Conservation (phyloP, 2,113 vertebrate genomes). For the Cacatua alba region DNA sequence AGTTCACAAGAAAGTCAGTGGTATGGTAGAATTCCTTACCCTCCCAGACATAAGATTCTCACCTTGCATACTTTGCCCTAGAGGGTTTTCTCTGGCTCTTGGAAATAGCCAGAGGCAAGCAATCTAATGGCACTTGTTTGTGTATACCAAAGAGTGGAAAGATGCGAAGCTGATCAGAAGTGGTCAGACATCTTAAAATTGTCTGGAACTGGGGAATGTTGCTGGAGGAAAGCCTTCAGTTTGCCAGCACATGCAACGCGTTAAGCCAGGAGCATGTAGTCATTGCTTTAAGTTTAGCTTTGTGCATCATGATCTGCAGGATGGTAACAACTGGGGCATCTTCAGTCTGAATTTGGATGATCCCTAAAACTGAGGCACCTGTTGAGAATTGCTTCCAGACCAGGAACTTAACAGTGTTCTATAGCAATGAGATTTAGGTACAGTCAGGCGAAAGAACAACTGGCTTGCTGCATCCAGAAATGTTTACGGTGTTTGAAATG, state of each 20-base stretch:
- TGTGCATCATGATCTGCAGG: neutral
- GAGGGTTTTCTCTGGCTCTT: slow-evolving; percentile 31
- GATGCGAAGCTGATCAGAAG: slow-evolving; percentile 8
- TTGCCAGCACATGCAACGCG: neutral
- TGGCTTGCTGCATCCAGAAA: slow-evolving; percentile 32
- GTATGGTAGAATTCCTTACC: neutral
- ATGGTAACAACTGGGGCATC: neutral
- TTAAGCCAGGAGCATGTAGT: neutral
- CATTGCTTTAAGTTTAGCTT: neutral
- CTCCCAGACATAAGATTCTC: neutral
- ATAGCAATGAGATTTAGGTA: slow-evolving; percentile 12
- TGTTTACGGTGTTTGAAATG: slow-evolving; percentile 35
- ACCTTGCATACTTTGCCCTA: neutral
- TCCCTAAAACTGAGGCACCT: slow-evolving; percentile 26
- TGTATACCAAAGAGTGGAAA: slow-evolving; percentile 74
- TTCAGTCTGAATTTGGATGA: neutral
- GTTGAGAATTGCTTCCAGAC: slow-evolving; percentile 50
- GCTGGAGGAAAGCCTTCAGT: neutral
- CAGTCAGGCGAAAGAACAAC: slow-evolving; percentile 27
- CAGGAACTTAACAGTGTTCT: slow-evolving; percentile 12
- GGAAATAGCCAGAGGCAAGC: neutral
- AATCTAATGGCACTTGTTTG: slow-evolving; percentile 42
- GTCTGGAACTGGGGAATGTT: neutral
- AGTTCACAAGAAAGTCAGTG: neutral
- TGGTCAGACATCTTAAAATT: neutral